Percentiles rank a stretch among this genome's conserved stretches.
Evolutionary conservation across 1,140 invertebrate species (phyloP).

Genomic region (Melitaea cinxia): DNA sequence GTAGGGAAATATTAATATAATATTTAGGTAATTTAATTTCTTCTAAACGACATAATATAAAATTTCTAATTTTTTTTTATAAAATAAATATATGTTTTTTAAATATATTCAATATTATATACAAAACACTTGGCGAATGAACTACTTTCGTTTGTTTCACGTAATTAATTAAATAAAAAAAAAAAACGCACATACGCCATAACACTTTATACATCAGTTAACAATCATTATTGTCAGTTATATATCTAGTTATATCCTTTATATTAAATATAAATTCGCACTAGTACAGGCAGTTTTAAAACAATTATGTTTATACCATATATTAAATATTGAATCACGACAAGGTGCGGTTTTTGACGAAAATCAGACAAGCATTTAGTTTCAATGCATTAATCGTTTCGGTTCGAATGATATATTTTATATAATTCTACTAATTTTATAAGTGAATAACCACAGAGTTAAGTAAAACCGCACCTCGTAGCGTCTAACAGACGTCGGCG

Average conservation of each 20-base stretch:
- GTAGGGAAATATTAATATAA: not conserved
- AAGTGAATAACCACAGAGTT: not conserved
- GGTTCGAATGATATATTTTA: not conserved
- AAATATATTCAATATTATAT: conserved; percentile 15
- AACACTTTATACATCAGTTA: conserved; percentile 81
- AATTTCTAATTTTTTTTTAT: conserved; percentile 23
- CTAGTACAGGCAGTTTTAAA: conserved; percentile 80
- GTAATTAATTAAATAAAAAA: conserved; percentile 60
- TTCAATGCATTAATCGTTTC: not conserved
- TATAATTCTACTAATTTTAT: not conserved
- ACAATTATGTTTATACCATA: conserved; percentile 70
- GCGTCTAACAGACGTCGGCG: conserved; percentile 48
- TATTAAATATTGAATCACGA: conserved; percentile 52
- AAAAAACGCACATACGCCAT: conserved; percentile 70
- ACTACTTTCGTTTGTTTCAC: conserved; percentile 60
- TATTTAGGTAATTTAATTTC: not conserved
- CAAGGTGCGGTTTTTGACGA: conserved; percentile 48
- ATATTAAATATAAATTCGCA: conserved; percentile 80
- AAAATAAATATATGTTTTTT: conserved; percentile 14
- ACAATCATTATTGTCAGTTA: conserved; percentile 82
- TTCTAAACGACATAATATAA: conserved; percentile 20
- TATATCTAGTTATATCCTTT: conserved; percentile 78
- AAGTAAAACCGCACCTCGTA: conserved; percentile 45
- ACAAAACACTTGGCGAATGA: conserved; percentile 59
- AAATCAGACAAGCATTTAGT: not conserved